A percentile compares a stretch with the other conserved stretches of the same genome.
Conservation (phyloP, 2,888 invertebrate genomes). For the Machimus rusticus region DNA sequence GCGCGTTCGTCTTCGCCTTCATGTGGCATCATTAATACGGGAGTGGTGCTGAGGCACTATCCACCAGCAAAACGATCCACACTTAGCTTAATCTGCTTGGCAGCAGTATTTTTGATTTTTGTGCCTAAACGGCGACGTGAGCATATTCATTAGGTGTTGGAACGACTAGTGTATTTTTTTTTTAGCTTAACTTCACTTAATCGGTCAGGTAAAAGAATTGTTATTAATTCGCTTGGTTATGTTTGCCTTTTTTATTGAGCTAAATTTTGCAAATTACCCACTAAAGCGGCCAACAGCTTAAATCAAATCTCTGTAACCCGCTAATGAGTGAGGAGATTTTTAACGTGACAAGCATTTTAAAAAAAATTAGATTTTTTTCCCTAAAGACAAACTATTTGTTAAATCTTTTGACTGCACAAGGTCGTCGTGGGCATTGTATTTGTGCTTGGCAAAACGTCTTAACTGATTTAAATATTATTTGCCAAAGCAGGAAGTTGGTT, state of each 20-base stretch:
- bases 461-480: neutral
- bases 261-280: neutral
- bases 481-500: neutral
- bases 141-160: neutral
- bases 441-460: neutral
- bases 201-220: neutral
- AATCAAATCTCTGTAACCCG: neutral
- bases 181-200: neutral
- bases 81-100: neutral
- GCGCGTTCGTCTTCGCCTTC: neutral
- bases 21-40: neutral
- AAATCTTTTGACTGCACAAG: neutral
- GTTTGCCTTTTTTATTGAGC: neutral
- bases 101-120: neutral
- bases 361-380: neutral
- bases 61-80: neutral
- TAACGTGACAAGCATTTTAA: neutral
- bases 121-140: neutral
- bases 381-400: neutral
- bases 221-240: neutral
- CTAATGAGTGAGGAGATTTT: neutral
- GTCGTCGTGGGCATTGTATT: neutral
- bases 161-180: neutral
- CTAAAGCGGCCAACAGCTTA: neutral
- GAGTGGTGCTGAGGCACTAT: neutral